Conservation (phyloP, 2,888 invertebrate genomes). For the Phyllotreta cruciferae region DNA sequence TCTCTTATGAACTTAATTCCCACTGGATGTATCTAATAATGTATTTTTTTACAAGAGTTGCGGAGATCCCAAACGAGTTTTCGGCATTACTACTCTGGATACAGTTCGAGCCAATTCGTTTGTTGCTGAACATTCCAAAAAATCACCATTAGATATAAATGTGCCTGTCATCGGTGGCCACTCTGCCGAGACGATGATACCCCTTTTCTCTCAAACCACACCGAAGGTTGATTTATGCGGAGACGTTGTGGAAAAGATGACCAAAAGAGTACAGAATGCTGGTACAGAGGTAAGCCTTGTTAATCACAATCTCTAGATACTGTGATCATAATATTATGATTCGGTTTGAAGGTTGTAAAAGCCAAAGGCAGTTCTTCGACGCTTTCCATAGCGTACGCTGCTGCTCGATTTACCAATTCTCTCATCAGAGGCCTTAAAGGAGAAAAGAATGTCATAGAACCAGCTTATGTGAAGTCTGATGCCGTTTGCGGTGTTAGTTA, state of each 20-base stretch:
- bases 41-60: constrained; percentile 14
- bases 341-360: constrained; percentile 73
- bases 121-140: constrained; percentile 87
- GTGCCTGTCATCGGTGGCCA: constrained; percentile 98
- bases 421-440: constrained; percentile 87
- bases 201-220: constrained; percentile 89
- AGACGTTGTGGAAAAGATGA: constrained; percentile 83
- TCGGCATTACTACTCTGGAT: constrained; percentile 97
- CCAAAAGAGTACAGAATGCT: constrained; percentile 96
- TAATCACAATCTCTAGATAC: no score
- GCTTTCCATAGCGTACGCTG: constrained; percentile 97
- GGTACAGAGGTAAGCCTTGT: constrained; percentile 83
- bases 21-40: not conserved
- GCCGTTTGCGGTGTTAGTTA: constrained; percentile 90
- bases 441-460: constrained; percentile 87
- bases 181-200: constrained; percentile 97
- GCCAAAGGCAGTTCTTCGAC: constrained; percentile 99
- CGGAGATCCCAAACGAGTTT: constrained; percentile 85
- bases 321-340: no score
- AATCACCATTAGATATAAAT: constrained; percentile 83
- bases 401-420: constrained; percentile 87
- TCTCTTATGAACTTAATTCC: not conserved
- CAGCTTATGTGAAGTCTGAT: constrained; percentile 89
- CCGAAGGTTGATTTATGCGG: constrained; percentile 82
- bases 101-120: constrained; percentile 94